phyloP scores from a whole-genome alignment of 2,797 vertebrate species.

The Xyrichtys novacula region DNA sequence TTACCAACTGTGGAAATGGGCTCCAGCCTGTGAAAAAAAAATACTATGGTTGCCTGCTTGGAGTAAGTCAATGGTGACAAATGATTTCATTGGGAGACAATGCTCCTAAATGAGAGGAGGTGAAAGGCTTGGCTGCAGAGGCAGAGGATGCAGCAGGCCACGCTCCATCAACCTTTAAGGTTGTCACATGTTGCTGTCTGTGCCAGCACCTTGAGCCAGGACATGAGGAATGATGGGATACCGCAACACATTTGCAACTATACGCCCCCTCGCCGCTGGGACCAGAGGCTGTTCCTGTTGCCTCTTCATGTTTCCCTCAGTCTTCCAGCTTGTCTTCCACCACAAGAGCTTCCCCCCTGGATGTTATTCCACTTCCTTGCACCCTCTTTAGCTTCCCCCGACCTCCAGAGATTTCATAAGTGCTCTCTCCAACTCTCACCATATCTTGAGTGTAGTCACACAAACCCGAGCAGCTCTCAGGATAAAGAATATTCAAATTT shows the following conservation, averaged over 20 bases:
- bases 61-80: conserved; percentile 67
- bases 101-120: conserved; percentile 57
- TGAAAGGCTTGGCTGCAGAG: conserved; percentile 49
- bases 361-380: conserved; percentile 58
- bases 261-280: conserved; percentile 3
- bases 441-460: conserved; percentile 35
- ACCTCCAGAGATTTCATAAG: conserved; percentile 48
- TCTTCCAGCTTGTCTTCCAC: conserved; percentile 41
- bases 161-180: conserved; percentile 59
- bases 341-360: conserved; percentile 30
- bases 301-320: conserved; percentile 24
- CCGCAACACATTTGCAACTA: conserved; percentile 8
- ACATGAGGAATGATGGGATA: conserved; percentile 40
- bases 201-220: conserved; percentile 33
- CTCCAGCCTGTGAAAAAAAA: conserved; percentile 38
- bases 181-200: conserved; percentile 42
- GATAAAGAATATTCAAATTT: neutral
- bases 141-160: conserved; percentile 33
- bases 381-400: conserved; percentile 40
- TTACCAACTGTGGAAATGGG: conserved; percentile 77
- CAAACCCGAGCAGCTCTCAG: conserved; percentile 1
- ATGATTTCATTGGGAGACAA: conserved; percentile 70
- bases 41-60: conserved; percentile 36
- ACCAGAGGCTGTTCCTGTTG: neutral
- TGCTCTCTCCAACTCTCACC: conserved; percentile 19